These are phyloP conservation scores for Drosophila truncata DNA, from an alignment of 1,140 invertebrate genomes.

Conservation along the genomic window DNA sequence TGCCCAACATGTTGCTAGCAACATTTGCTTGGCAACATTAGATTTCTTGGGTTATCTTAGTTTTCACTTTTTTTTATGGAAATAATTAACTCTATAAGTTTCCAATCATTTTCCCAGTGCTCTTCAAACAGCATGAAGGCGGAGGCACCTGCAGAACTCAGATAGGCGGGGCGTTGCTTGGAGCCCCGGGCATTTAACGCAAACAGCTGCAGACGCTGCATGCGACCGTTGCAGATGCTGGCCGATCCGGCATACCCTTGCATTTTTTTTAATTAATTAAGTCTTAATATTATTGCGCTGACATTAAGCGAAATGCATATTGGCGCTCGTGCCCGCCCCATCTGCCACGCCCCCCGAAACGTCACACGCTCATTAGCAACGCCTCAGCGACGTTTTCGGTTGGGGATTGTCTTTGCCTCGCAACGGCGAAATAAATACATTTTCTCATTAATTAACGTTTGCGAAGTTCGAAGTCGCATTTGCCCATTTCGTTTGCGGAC, in stretches of 20 bases:
- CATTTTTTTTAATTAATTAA: constrained; percentile 82
- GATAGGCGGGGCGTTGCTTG: constrained; percentile 21
- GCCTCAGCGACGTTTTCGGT: constrained; percentile 35
- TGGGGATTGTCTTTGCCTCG: constrained; percentile 37
- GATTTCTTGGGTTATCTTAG: background rate
- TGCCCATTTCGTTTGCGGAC: constrained; percentile 43
- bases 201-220: constrained; percentile 50
- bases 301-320: constrained; percentile 78
- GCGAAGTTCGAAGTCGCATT: constrained; percentile 57
- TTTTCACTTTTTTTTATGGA: background rate
- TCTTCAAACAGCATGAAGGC: background rate
- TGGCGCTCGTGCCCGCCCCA: constrained; percentile 33
- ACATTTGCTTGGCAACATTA: background rate
- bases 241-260: constrained; percentile 18
- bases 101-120: constrained; percentile 2
- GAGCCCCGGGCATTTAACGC: constrained; percentile 49
- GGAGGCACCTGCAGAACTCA: background rate
- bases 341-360: constrained; percentile 12
- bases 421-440: constrained; percentile 68
- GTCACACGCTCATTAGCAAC: constrained; percentile 68
- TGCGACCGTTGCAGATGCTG: constrained; percentile 19
- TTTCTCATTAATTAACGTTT: constrained; percentile 80
- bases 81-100: background rate
- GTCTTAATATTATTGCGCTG: constrained; percentile 82
- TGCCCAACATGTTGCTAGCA: background rate